Evolutionary conservation across 1,140 invertebrate species (phyloP), one percentile per base, ranked within the genome.

Genomic region (Bombus soroeensis): DNA sequence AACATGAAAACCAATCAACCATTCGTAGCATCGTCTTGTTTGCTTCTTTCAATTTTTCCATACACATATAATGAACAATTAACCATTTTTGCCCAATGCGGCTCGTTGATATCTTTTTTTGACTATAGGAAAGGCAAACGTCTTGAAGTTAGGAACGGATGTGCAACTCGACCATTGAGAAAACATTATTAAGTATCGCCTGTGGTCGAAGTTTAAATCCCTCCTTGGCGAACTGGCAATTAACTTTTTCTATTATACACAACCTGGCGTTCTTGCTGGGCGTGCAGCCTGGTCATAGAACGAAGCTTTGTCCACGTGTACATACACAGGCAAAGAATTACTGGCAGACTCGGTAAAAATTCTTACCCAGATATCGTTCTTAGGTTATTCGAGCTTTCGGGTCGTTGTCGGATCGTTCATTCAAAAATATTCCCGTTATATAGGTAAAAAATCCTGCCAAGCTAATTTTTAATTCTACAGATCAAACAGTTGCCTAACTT

Each of bases 171-270:
- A 41, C 34, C 68, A 70, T 70, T 4, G 68, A 39, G 68, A 28
- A 18, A 70, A 70, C 66, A 68, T 68, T 70, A 70, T 39, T 70
- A 70, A 70, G 37, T 70, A 39, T 70, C 22, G 68, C 68, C 34
- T 22, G 37, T 70, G 68, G 68, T 37, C 37, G 34, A 39, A 70
- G 68, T 70, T 70, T 70, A 70, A 37, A 25, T 39, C 68, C 37
- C 37, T 39, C 10, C 37, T 70, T 37, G 37, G 68, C 37, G 34
- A 70, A 70, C 37, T 70, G 68, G 68, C 68, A 70, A 70, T 70
- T 70, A 70, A 70, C 68, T 70, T 70, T 70, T 70, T 70, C 68
- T 39, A 39, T 70, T 39, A 39, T 22, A 39, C 25, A 13, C 68
- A 70, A 70, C 37, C 22, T 13, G 64, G 15, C 22, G 68, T 70